phyloP scores from a whole-genome alignment of 2,888 invertebrate species.

The Diplazon laetatorius region DNA sequence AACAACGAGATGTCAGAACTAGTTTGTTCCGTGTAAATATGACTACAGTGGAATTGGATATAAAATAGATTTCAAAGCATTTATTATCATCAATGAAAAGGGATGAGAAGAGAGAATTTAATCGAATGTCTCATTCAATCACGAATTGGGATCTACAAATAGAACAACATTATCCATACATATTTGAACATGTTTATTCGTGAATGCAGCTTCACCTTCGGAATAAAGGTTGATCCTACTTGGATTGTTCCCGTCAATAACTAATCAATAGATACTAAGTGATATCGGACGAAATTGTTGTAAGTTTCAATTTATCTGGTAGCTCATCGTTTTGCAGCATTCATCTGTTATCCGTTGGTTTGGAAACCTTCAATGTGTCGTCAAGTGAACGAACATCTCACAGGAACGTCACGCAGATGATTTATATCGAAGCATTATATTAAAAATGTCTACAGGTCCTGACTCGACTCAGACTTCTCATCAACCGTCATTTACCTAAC shows the following conservation, averaged over 20 bases:
- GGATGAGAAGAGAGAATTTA: background rate
- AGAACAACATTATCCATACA: too few species aligned
- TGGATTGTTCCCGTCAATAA: too few species aligned
- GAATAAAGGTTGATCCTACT: background rate
- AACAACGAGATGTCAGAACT: too few species aligned
- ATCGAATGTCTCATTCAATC: background rate
- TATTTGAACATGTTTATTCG: background rate
- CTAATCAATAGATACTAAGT: too few species aligned
- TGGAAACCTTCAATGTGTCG: too few species aligned
- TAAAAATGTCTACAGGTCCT: background rate
- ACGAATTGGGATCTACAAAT: background rate
- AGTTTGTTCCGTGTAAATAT: too few species aligned
- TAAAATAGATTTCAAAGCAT: background rate
- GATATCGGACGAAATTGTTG: too few species aligned
- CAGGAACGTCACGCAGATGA: background rate
- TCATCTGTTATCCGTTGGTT: too few species aligned
- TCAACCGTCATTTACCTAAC: background rate
- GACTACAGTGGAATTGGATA: background rate
- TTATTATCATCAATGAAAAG: background rate
- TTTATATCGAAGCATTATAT: background rate
- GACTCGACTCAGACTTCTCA: background rate
- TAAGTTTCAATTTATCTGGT: too few species aligned
- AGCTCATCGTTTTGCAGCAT: too few species aligned
- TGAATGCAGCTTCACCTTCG: background rate
- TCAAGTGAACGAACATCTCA: background rate